Percentiles rank a stretch among this genome's conserved stretches.
Evolutionary conservation across 2,113 vertebrate species (phyloP).

Genomic region (Rhombomys opimus): DNA sequence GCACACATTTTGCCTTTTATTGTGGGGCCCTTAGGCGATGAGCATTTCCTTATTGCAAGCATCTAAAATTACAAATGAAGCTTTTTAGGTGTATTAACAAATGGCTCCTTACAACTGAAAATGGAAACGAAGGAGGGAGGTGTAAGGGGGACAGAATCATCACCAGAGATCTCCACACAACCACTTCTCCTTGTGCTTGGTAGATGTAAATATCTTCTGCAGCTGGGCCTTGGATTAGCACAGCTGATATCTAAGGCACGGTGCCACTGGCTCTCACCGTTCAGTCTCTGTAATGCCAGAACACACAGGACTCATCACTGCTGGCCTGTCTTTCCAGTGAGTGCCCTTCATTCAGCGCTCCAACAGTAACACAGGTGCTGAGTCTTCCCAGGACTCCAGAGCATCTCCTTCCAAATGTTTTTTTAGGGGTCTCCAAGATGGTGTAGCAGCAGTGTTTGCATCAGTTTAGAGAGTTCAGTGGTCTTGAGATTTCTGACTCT

Average conservation of each 20-base stretch:
- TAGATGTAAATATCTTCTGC: background rate
- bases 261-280: background rate
- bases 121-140: constrained; percentile 46
- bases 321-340: background rate
- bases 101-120: constrained; percentile 49
- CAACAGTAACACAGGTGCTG: background rate
- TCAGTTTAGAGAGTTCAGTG: background rate
- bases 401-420: background rate
- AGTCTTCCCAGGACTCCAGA: background rate
- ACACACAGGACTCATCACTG: background rate
- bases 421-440: background rate
- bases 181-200: background rate
- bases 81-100: constrained; percentile 67
- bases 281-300: constrained; percentile 23
- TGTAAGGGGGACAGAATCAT: background rate
- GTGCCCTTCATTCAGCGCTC: background rate
- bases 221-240: constrained; percentile 19
- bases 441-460: background rate
- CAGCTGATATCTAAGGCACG: background rate
- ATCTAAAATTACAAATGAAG: constrained; percentile 64
- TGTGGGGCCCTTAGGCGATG: constrained; percentile 48
- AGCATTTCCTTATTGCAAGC: constrained; percentile 47
- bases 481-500: background rate
- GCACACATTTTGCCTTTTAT: constrained; percentile 67
- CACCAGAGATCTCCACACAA: background rate